Percentiles rank a stretch among this genome's conserved stretches.
These are phyloP conservation scores for Rhodeus uyekii DNA, from an alignment of 2,797 vertebrate genomes.

Conservation along the genomic window DNA sequence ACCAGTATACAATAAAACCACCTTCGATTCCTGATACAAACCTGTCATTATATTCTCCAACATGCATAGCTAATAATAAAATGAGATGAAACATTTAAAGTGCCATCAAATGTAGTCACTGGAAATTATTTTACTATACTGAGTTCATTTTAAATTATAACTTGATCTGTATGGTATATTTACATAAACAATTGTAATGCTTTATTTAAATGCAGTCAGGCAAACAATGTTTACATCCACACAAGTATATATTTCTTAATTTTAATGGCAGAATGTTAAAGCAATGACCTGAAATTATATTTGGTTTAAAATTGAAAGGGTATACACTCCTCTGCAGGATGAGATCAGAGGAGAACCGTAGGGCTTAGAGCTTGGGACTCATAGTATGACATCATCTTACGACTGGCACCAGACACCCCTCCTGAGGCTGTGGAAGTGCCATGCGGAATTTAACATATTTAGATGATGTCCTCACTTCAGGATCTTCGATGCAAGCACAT, in stretches of 20 bases:
- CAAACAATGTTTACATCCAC: not conserved
- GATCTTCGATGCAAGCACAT: slow-evolving; percentile 49
- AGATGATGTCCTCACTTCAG: slow-evolving; percentile 41
- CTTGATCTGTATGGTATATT: too few relatives aligned
- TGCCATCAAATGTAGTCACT: too few relatives aligned
- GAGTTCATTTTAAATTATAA: too few relatives aligned
- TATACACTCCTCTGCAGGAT: slow-evolving; percentile 53
- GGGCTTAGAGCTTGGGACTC: slow-evolving; percentile 38
- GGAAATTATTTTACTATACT: too few relatives aligned
- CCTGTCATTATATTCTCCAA: too few relatives aligned
- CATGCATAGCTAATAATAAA: too few relatives aligned
- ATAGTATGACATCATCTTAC: slow-evolving; percentile 52
- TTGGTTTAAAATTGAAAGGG: slow-evolving; percentile 62
- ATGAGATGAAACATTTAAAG: too few relatives aligned
- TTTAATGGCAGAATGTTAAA: slow-evolving; percentile 60
- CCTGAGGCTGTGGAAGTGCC: slow-evolving; percentile 49
- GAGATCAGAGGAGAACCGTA: slow-evolving; percentile 6
- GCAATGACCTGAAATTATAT: slow-evolving; percentile 62
- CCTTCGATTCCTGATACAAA: too few relatives aligned
- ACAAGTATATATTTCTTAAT: not conserved
- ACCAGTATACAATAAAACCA: too few relatives aligned
- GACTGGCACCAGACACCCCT: slow-evolving; percentile 57
- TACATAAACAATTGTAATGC: too few relatives aligned
- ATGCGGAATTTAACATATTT: slow-evolving; percentile 55
- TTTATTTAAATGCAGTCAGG: not conserved